Percentiles rank a stretch among this genome's conserved stretches.
phyloP scores from a whole-genome alignment of 2,888 invertebrate species.

The Nomada hirtipes region DNA sequence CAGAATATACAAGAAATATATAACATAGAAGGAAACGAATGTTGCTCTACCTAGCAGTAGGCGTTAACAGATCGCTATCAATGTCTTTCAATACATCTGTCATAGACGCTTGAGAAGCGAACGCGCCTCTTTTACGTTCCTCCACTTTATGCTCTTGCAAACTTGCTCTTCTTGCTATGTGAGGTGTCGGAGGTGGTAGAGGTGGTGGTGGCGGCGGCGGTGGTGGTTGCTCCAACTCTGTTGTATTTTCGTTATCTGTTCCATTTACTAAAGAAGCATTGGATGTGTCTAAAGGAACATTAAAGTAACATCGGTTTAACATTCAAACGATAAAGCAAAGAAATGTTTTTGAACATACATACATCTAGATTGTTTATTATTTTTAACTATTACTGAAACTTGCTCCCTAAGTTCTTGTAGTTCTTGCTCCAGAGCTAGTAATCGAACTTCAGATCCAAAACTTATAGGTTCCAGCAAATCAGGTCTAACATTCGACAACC shows the following conservation, averaged over 20 bases:
- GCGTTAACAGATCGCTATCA: conserved; percentile 79
- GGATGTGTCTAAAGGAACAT: conserved; percentile 69
- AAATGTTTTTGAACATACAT: conserved; percentile 53
- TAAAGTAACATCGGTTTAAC: background rate
- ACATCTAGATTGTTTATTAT: conserved; percentile 76
- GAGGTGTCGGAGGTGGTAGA: conserved; percentile 81
- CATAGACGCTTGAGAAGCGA: conserved; percentile 79
- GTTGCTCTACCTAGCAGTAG: conserved; percentile 77
- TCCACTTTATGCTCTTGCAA: conserved; percentile 81
- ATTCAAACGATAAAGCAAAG: background rate
- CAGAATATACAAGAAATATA: background rate
- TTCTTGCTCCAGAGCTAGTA: conserved; percentile 82
- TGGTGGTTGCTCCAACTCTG: conserved; percentile 58
- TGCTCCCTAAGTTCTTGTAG: conserved; percentile 82
- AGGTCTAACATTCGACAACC: conserved; percentile 80
- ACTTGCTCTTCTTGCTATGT: conserved; percentile 82
- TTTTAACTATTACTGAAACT: conserved; percentile 81
- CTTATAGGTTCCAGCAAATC: conserved; percentile 82
- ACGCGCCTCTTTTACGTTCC: conserved; percentile 75
- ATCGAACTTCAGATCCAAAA: conserved; percentile 82
- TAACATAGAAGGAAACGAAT: background rate
- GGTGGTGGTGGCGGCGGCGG: conserved; percentile 80
- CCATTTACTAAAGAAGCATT: conserved; percentile 71
- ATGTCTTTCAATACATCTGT: conserved; percentile 81
- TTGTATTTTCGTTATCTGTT: conserved; percentile 56